Conservation (phyloP, 2,888 invertebrate genomes). For the Emmelina monodactyla region DNA sequence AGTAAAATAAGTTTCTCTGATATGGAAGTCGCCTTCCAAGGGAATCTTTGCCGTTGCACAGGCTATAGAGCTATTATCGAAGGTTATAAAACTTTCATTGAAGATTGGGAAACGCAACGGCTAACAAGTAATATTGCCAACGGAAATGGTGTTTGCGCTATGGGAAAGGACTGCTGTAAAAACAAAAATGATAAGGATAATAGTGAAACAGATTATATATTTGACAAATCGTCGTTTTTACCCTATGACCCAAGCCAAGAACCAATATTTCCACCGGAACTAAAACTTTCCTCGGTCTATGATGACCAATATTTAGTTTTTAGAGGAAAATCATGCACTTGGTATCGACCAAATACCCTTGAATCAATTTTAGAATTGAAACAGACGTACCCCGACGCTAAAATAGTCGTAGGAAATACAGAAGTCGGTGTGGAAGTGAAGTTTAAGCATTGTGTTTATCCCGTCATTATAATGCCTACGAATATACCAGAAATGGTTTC, state of each 20-base stretch:
- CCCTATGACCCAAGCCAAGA: conserved; percentile 80
- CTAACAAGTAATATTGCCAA: conserved; percentile 25
- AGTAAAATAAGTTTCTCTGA: conserved; percentile 60
- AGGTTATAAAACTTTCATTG: conserved; percentile 79
- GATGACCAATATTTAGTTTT: conserved; percentile 62
- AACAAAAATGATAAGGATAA: conserved; percentile 35
- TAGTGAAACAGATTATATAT: conserved; percentile 63
- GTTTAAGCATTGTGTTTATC: conserved; percentile 79
- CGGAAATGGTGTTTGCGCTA: conserved; percentile 44
- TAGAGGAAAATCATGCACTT: conserved; percentile 66
- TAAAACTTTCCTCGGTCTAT: conserved; percentile 67
- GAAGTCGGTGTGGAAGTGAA: conserved; percentile 87
- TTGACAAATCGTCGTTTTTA: conserved; percentile 68
- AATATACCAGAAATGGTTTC: conserved; percentile 79
- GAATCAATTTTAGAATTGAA: conserved; percentile 70
- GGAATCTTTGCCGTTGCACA: conserved; percentile 82
- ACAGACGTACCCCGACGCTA: conserved; percentile 70
- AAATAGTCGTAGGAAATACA: conserved; percentile 83
- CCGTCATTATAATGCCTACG: conserved; percentile 85
- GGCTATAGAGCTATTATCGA: conserved; percentile 88
- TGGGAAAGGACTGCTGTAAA: conserved; percentile 74
- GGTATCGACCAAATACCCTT: conserved; percentile 74
- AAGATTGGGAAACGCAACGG: conserved; percentile 71
- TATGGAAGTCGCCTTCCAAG: conserved; percentile 79
- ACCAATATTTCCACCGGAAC: conserved; percentile 84